Base-by-base conservation (phyloP, 2,113 vertebrate genomes). In the Oncorhynchus masou region DNA sequence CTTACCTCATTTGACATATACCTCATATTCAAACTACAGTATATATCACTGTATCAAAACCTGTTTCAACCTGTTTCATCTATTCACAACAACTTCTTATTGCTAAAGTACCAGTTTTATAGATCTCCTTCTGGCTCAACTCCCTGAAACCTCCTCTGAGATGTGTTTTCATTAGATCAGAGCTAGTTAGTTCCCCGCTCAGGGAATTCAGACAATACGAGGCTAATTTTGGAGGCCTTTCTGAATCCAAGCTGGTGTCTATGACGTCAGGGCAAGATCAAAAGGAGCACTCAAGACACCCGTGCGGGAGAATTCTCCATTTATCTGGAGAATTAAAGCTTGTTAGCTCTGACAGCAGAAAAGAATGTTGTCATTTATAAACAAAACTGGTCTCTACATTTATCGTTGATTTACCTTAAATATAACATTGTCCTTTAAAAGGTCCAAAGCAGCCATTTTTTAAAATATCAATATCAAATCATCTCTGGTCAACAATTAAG, bases 121-220 rank as follows among this genome's bases (percentile, higher is more conserved):
- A 45, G n/a, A 31, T 65, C 15, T 19, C 29, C 48, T 19, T 20
- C 29, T 68, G 0, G 12, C 64, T 29, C 5, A 22, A 22, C 45
- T 13, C 69, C 48, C 71, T 62, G 27, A 34, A 7, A 54, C 3
- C 16, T 73, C 24, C n/a, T 78, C 73, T 69, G 79, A 75, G 75
- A 77, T 51, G 71, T 70, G 71, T 79, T 75, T 77, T 85, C 75
- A 12, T 79, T 85, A 31, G 71, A 27, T 24, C 51, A 54, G 51
- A 57, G 57, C 74, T 83, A 7, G 34, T 79, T 73, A 7, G 34
- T 79, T 73, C 57, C 67, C 76, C 57, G 67, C 87, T 86, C 86
- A 84, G 87, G 83, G 85, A 45, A 83, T 86, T 80, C 80, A 83
- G 79, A 84, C 81, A 82, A 81, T 77, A 77, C 74, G 71, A 68